A percentile compares a stretch with the other conserved stretches of the same genome.
Evolutionary conservation across 2,888 invertebrate genomes (phyloP).

Genomic region (Drosophila nr. medialis): DNA sequence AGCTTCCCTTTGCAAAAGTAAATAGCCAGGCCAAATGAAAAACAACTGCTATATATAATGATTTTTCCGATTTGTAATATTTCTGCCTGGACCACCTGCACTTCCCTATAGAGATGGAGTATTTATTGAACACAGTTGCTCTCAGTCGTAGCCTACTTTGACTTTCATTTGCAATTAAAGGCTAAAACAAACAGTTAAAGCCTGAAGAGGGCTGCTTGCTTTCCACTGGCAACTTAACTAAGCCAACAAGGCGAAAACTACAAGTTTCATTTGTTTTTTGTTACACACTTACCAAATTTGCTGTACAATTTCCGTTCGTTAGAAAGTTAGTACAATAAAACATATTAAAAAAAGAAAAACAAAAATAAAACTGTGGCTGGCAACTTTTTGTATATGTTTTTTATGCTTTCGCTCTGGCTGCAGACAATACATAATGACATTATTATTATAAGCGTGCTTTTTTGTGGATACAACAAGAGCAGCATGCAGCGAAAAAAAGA

Average conservation of each 20-base stretch:
- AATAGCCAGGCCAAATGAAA: slow-evolving; percentile 27
- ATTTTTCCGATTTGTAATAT: slow-evolving; percentile 1
- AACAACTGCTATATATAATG: not conserved
- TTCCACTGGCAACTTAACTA: not conserved
- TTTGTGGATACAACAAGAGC: slow-evolving; percentile 77
- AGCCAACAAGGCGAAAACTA: slow-evolving; percentile 1
- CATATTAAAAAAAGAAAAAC: slow-evolving; percentile 15
- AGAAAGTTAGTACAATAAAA: slow-evolving; percentile 69
- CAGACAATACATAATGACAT: slow-evolving; percentile 65
- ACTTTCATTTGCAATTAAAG: not conserved
- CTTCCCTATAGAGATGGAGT: not conserved
- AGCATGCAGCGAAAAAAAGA: slow-evolving; percentile 19
- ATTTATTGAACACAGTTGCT: not conserved
- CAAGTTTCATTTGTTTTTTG: not conserved
- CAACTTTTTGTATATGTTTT: slow-evolving; percentile 30
- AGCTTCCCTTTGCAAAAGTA: slow-evolving; percentile 33
- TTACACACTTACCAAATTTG: slow-evolving; percentile 12
- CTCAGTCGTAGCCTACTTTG: not conserved
- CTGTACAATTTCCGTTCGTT: slow-evolving; percentile 58
- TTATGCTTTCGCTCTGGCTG: slow-evolving; percentile 15
- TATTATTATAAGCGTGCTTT: slow-evolving; percentile 80
- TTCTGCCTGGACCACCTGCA: not conserved
- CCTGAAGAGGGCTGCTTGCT: not conserved
- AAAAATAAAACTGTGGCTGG: slow-evolving; percentile 49
- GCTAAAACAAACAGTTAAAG: not conserved